Conservation (phyloP, 2,888 invertebrate genomes). For the Drosophila crucigera region DNA sequence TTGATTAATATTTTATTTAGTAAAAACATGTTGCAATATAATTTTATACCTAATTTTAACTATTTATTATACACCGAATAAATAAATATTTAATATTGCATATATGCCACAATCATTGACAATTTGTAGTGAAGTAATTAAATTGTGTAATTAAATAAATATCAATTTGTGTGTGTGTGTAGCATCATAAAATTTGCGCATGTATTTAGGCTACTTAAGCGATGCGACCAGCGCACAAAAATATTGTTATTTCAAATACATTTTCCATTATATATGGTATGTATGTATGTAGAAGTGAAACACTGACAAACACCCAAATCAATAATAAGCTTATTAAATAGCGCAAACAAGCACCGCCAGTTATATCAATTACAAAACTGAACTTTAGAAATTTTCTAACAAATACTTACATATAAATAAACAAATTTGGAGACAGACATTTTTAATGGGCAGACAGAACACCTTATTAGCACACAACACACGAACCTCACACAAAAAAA, state of each 20-base stretch:
- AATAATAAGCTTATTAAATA: constrained; percentile 50
- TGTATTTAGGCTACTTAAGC: constrained; percentile 49
- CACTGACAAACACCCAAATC: constrained; percentile 32
- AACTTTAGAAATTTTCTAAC: constrained; percentile 45
- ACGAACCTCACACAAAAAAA: constrained; percentile 72
- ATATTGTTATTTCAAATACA: constrained; percentile 41
- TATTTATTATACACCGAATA: constrained; percentile 67
- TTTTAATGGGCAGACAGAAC: constrained; percentile 37
- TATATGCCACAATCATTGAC: constrained; percentile 58
- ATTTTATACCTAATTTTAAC: constrained; percentile 59
- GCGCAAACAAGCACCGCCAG: constrained; percentile 69
- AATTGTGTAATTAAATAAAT: constrained; percentile 27
- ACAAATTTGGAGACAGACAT: constrained; percentile 30
- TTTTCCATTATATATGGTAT: constrained; percentile 15
- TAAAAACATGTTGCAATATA: constrained; percentile 64
- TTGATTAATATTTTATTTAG: constrained; percentile 37
- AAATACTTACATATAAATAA: constrained; percentile 30
- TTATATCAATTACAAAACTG: constrained; percentile 67
- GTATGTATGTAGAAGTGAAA: constrained; percentile 38
- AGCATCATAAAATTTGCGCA: constrained; percentile 35
- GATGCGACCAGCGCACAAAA: constrained; percentile 52
- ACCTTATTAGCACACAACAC: constrained; percentile 67
- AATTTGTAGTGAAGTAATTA: constrained; percentile 62
- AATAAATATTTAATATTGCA: constrained; percentile 49
- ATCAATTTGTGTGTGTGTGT: constrained; percentile 38